phyloP scores from a whole-genome alignment of 2,888 invertebrate genomes.

The Microplitis deprimator region DNA sequence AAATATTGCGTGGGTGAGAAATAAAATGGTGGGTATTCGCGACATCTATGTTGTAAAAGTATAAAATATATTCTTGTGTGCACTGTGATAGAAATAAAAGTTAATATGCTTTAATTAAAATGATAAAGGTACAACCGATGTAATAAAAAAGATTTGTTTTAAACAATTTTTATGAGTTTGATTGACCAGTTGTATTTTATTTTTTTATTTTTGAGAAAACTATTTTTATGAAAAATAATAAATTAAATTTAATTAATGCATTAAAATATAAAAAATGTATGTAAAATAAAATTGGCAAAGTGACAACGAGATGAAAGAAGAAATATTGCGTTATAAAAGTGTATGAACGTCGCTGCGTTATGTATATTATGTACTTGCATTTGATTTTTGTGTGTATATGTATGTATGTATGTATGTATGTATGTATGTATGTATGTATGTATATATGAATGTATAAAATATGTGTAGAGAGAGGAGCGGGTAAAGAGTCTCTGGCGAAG shows the following conservation, averaged over 20 bases:
- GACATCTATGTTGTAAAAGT: slow-evolving; percentile 4
- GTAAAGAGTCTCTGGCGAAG: neutral
- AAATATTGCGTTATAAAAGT: slow-evolving; percentile 1
- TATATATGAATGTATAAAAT: slow-evolving; percentile 53
- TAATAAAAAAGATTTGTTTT: too few species aligned
- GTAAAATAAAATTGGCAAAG: neutral
- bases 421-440: slow-evolving; percentile 47
- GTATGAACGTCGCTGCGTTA: neutral
- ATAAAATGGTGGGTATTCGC: slow-evolving; percentile 63
- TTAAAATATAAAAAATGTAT: neutral
- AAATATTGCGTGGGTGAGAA: slow-evolving; percentile 68
- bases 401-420: slow-evolving; percentile 39
- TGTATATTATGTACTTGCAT: slow-evolving; percentile 32
- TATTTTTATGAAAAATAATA: slow-evolving; percentile 47
- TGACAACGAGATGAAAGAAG: neutral
- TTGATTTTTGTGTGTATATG: neutral
- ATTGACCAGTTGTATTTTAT: too few species aligned
- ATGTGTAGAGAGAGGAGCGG: neutral
- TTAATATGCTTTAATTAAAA: slow-evolving; percentile 41
- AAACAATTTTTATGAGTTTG: too few species aligned
- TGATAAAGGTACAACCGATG: too few species aligned
- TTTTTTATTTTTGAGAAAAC: neutral
- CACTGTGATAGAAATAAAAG: slow-evolving; percentile 40
- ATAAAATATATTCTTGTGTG: neutral
- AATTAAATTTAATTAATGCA: slow-evolving; percentile 18